Conservation (phyloP, 2,888 invertebrate genomes). For the Dasysyrphus albostriatus region DNA sequence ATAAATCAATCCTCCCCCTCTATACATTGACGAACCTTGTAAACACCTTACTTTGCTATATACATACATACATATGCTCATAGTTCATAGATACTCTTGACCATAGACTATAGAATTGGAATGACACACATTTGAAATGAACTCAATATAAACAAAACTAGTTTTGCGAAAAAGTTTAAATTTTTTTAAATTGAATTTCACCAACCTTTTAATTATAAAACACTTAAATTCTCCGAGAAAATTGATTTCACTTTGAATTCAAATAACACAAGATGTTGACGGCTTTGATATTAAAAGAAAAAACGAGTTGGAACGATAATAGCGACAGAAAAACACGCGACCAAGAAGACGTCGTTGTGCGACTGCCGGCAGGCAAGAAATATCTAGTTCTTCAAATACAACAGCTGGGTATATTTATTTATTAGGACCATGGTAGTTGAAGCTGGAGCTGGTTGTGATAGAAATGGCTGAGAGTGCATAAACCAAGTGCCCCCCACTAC, state of each 20-base stretch:
- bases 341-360: constrained; percentile 44
- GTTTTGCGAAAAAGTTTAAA: constrained; percentile 16
- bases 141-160: constrained; percentile 18
- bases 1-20: constrained; percentile 26
- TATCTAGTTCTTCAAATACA: constrained; percentile 71
- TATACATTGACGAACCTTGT: constrained; percentile 41
- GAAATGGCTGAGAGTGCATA: constrained; percentile 48
- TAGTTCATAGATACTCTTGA: not conserved
- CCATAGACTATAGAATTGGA: constrained; percentile 14
- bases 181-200: constrained; percentile 54
- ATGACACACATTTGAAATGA: constrained; percentile 46
- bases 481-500: constrained; percentile 43
- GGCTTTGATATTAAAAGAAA: not conserved
- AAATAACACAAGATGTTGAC: not conserved
- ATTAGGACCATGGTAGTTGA: constrained; percentile 45
- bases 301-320: not conserved
- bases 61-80: no score
- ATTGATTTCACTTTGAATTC: constrained; percentile 50
- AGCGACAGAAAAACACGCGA: constrained; percentile 2
- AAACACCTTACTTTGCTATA: constrained; percentile 4
- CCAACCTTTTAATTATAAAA: constrained; percentile 57
- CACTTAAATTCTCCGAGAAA: constrained; percentile 37
- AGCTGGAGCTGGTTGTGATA: constrained; percentile 33
- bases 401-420: constrained; percentile 71
- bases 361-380: constrained; percentile 65